phyloP scores from a whole-genome alignment of 2,888 invertebrate species.

The Noctua comes region DNA sequence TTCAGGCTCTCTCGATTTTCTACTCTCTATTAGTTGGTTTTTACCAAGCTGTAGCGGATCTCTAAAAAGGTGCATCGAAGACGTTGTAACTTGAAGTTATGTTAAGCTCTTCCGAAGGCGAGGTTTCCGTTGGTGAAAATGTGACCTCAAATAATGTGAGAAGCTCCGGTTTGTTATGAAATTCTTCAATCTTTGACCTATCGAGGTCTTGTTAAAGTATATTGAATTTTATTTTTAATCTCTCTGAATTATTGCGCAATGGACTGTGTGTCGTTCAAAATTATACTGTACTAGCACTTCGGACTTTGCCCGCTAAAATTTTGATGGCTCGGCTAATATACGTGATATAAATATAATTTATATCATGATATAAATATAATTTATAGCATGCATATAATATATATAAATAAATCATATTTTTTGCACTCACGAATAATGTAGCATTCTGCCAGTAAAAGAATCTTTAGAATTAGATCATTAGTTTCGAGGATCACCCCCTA shows the following conservation, averaged over 20 bases:
- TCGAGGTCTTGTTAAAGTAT: slow-evolving; percentile 1
- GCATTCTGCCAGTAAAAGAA: no score
- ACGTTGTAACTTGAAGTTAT: slow-evolving; percentile 47
- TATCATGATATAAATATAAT: no score
- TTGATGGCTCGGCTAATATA: no score
- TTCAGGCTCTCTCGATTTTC: neutral
- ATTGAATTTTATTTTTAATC: neutral
- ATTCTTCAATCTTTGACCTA: slow-evolving; percentile 23
- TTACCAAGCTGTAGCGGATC: neutral
- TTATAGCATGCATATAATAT: no score
- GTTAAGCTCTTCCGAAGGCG: slow-evolving; percentile 52
- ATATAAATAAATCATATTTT: no score
- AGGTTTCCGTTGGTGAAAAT: slow-evolving; percentile 52
- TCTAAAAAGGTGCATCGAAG: slow-evolving; percentile 1
- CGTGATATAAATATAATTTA: no score
- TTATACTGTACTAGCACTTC: neutral
- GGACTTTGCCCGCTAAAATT: no score
- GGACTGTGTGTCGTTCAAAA: neutral
- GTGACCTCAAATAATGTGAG: slow-evolving; percentile 28
- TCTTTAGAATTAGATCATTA: no score
- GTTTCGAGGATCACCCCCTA: no score
- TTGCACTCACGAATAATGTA: no score
- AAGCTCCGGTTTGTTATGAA: slow-evolving; percentile 23
- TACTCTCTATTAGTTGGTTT: neutral
- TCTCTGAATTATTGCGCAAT: neutral